Conservation (phyloP, 92 coral and sea anemone genomes). For the Parazoanthus swiftii region DNA sequence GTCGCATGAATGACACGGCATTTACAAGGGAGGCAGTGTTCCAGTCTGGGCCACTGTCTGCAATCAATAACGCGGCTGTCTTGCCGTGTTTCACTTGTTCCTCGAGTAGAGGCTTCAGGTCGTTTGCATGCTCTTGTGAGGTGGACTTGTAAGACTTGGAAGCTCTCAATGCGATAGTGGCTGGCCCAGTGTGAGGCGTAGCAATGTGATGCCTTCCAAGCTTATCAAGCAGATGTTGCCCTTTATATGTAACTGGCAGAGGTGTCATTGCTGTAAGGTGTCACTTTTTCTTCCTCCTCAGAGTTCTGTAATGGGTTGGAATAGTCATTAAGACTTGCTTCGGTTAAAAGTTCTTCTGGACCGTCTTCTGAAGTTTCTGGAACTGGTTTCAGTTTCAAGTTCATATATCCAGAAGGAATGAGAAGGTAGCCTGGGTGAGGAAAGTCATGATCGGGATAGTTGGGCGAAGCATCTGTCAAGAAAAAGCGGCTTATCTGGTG, state of each 20-base stretch:
- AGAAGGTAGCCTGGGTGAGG: constrained; percentile 53
- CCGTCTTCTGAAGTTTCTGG: constrained; percentile 23
- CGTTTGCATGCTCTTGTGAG: constrained; percentile 37
- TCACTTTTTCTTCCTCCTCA: background rate
- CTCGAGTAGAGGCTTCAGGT: constrained; percentile 39
- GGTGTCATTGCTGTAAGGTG: constrained; percentile 22
- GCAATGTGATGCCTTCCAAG: constrained; percentile 38
- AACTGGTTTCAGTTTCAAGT: constrained; percentile 22
- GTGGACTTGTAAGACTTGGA: constrained; percentile 33
- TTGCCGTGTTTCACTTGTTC: constrained; percentile 43
- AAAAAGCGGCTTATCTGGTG: constrained; percentile 42
- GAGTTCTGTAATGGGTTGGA: constrained; percentile 16
- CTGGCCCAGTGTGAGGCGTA: constrained; percentile 48
- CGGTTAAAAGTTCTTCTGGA: constrained; percentile 26
- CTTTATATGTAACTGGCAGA: constrained; percentile 24
- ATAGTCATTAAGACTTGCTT: constrained; percentile 27
- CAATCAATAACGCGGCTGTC: constrained; percentile 33
- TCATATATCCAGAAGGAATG: constrained; percentile 52
- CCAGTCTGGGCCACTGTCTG: constrained; percentile 50
- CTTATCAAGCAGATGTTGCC: constrained; percentile 22
- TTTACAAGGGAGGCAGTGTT: constrained; percentile 29
- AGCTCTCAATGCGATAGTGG: constrained; percentile 36
- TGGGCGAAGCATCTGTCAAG: constrained; percentile 49
- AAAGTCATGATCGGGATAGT: constrained; percentile 47
- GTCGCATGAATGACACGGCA: constrained; percentile 38